phyloP scores from a whole-genome alignment of 2,113 vertebrate species.

The Sylvilagus bachmani region DNA sequence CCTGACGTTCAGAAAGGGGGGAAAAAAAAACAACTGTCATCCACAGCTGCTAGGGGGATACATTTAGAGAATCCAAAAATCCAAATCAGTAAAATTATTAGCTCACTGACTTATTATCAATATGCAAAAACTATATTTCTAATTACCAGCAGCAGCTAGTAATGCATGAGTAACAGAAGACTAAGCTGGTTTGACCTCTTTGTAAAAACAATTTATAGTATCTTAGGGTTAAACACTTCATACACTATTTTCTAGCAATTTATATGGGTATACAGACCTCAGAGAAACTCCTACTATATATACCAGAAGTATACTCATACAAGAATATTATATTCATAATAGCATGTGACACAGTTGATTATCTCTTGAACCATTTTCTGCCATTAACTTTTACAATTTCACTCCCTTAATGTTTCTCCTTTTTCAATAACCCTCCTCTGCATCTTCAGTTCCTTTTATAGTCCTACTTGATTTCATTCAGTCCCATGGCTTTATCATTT shows the following conservation, averaged over 20 bases:
- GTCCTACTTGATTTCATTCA: neutral
- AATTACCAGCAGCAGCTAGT: no score
- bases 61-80: no score
- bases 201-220: conserved; percentile 2
- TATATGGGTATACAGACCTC: neutral
- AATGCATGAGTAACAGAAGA: neutral
- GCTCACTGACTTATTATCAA: no score
- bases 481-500: neutral
- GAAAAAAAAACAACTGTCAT: no score
- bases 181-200: neutral
- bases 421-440: neutral
- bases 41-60: no score
- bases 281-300: neutral
- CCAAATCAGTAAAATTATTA: no score
- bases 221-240: neutral
- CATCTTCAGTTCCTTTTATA: conserved; percentile 34
- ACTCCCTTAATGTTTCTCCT: neutral
- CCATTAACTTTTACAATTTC: neutral
- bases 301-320: neutral
- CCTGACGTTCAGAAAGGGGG: no score
- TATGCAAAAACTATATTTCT: no score
- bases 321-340: neutral
- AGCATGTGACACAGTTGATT: neutral
- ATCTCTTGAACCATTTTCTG: neutral
- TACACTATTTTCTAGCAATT: neutral